A percentile compares a stretch with the other conserved stretches of the same genome.
Conservation (phyloP, 2,797 vertebrate genomes). For the Arctocebus calabarensis region DNA sequence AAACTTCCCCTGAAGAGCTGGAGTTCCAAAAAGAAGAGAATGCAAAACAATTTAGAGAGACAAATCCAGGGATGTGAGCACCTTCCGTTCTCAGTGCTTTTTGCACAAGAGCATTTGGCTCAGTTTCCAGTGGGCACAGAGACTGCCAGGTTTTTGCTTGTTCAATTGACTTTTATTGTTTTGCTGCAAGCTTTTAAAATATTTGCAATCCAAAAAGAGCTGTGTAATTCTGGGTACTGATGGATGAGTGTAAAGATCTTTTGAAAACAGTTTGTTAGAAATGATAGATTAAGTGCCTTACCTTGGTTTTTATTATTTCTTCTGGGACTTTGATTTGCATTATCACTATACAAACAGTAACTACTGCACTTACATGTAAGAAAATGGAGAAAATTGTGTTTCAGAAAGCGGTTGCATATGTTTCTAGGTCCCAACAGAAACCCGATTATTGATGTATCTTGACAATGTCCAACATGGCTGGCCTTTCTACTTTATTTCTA, state of each 20-base stretch:
- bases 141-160: constrained; percentile 71
- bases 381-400: constrained; percentile 52
- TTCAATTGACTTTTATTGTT: constrained; percentile 77
- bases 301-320: constrained; percentile 51
- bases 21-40: constrained; percentile 52
- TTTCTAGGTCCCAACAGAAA: constrained; percentile 34
- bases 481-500: constrained; percentile 45
- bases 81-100: constrained; percentile 36
- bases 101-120: constrained; percentile 65
- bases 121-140: constrained; percentile 34
- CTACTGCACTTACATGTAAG: constrained; percentile 31
- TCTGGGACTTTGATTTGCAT: constrained; percentile 47
- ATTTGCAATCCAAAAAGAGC: constrained; percentile 66
- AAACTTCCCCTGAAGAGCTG: not conserved
- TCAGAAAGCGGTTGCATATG: not conserved
- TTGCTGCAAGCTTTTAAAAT: constrained; percentile 74
- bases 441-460: not conserved
- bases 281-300: constrained; percentile 61
- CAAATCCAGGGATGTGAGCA: not conserved
- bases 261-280: constrained; percentile 66
- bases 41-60: constrained; percentile 15
- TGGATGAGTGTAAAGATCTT: constrained; percentile 63
- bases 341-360: constrained; percentile 15
- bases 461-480: not conserved
- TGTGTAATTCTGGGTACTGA: constrained; percentile 66